Percentiles rank a stretch among this genome's conserved stretches.
phyloP scores from a whole-genome alignment of 2,113 vertebrate genomes.

The Murina feae region DNA sequence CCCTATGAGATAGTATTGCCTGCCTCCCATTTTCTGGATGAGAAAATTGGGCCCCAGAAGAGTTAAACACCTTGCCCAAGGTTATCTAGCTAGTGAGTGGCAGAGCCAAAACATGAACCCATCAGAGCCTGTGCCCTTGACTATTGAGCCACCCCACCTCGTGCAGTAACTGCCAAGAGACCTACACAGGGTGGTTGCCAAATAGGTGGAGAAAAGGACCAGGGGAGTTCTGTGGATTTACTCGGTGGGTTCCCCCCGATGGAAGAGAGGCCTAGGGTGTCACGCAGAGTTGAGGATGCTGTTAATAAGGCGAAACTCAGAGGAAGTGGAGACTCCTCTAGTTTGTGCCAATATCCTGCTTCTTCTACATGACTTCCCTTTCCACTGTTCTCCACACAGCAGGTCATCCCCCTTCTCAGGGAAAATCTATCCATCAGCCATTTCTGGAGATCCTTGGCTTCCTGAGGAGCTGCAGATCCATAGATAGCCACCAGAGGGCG shows the following conservation, averaged over 20 bases:
- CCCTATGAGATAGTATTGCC: background rate
- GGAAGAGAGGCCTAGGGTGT: background rate
- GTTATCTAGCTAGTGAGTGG: background rate
- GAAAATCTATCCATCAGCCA: background rate
- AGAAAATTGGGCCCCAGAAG: background rate
- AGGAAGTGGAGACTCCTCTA: background rate
- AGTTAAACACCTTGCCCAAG: too few species aligned
- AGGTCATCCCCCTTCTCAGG: background rate
- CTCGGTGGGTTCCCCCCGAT: background rate
- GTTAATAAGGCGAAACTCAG: background rate
- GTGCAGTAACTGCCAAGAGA: background rate
- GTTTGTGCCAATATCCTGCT: background rate
- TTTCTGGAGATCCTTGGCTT: background rate
- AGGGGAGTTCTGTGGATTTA: background rate
- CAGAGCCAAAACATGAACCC: background rate
- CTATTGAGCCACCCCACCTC: background rate
- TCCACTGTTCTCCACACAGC: background rate
- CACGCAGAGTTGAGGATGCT: background rate
- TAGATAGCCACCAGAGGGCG: conserved; percentile 51
- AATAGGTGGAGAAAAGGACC: background rate
- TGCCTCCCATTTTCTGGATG: background rate
- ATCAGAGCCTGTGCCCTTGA: background rate
- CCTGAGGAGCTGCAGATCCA: background rate
- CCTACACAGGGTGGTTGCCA: background rate
- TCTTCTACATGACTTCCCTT: background rate